Percentiles rank a stretch among this genome's conserved stretches.
phyloP scores from a whole-genome alignment of 2,113 vertebrate genomes.

The Charina bottae region DNA sequence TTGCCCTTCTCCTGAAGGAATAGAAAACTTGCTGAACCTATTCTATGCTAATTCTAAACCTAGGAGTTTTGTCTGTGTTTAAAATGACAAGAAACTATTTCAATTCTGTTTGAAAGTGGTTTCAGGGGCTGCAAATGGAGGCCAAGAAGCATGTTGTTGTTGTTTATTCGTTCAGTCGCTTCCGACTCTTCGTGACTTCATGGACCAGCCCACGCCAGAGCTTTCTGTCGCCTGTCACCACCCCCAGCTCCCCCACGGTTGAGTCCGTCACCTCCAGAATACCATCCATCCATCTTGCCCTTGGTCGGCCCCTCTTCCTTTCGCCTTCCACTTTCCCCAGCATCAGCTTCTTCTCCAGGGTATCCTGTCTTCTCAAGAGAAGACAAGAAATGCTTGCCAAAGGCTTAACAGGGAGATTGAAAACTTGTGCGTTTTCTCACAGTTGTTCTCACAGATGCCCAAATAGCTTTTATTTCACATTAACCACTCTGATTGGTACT shows the following conservation, averaged over 20 bases:
- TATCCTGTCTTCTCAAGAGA: no score
- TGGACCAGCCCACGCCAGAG: no score
- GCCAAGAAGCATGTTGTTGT: background rate
- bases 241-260: no score
- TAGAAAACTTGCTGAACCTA: background rate
- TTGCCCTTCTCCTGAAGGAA: background rate
- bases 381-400: background rate
- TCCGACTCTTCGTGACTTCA: no score
- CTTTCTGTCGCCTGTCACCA: no score
- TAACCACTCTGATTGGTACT: background rate
- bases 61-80: background rate
- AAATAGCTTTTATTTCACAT: background rate
- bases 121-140: background rate
- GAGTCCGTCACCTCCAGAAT: no score
- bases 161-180: no score
- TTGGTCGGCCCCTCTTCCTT: no score
- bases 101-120: background rate
- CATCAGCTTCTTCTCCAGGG: no score
- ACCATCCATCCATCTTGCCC: no score
- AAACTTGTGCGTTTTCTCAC: background rate
- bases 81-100: background rate
- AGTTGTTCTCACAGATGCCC: background rate
- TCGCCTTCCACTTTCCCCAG: no score
- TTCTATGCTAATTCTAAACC: background rate
- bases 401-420: conserved; percentile 8